Conservation (phyloP, 2,888 invertebrate species). For the Drosophila testacea region DNA sequence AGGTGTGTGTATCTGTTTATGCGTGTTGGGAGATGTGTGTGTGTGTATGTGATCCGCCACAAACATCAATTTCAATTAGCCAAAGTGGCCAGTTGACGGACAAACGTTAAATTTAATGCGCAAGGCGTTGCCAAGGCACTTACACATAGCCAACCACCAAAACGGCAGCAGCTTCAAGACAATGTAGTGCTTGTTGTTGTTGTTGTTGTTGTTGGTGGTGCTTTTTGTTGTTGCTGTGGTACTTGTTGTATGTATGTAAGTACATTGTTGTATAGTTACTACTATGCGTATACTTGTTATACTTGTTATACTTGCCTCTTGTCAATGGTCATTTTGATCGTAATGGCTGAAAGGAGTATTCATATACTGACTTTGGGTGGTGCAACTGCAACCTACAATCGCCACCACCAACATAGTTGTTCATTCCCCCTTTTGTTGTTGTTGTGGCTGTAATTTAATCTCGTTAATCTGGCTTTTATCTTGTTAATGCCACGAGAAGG, state of each 20-base stretch:
- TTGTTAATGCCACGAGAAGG: constrained; percentile 52
- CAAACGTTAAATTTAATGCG: constrained; percentile 78
- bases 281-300: constrained; percentile 24
- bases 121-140: constrained; percentile 62
- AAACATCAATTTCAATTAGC: constrained; percentile 80
- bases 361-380: neutral
- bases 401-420: neutral
- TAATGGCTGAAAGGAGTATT: neutral
- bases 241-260: neutral
- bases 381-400: constrained; percentile 1
- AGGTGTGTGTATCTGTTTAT: constrained; percentile 14
- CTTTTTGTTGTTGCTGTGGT: neutral
- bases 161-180: constrained; percentile 56
- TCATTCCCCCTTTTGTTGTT: constrained; percentile 1
- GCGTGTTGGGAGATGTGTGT: constrained; percentile 9
- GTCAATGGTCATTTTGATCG: constrained; percentile 17
- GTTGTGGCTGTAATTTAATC: constrained; percentile 64
- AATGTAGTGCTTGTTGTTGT: constrained; percentile 31
- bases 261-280: constrained; percentile 39
- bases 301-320: constrained; percentile 19
- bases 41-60: constrained; percentile 58
- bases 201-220: too few species aligned
- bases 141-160: constrained; percentile 26
- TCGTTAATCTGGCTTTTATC: constrained; percentile 77
- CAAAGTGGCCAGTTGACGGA: constrained; percentile 79